phyloP scores from a whole-genome alignment of 2,113 vertebrate species.

The Rhynchomys soricoides region DNA sequence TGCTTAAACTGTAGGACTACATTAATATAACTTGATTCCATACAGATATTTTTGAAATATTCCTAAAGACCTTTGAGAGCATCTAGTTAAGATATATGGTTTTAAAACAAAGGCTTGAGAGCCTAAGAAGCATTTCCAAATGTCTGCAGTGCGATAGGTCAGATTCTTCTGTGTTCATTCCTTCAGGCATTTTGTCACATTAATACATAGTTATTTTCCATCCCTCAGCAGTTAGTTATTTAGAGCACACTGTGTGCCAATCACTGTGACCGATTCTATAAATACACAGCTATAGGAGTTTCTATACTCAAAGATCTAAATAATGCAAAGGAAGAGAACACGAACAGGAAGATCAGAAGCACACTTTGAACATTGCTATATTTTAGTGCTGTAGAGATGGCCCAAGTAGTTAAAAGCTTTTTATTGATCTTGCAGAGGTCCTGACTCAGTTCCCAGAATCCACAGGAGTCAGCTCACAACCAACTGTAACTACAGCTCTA shows the following conservation, averaged over 20 bases:
- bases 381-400: not conserved
- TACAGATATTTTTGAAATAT: constrained; percentile 39
- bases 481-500: not conserved
- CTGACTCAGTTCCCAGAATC: not conserved
- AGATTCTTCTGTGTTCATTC: not conserved
- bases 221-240: not conserved
- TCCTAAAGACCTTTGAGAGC: not conserved
- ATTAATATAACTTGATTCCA: constrained; percentile 37
- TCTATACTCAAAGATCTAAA: not conserved
- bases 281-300: not conserved
- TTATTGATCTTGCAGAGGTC: not conserved
- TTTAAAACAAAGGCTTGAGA: constrained; percentile 29
- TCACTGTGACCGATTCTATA: not conserved
- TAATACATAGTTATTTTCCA: not conserved
- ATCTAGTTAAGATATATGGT: not conserved
- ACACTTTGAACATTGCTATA: not conserved
- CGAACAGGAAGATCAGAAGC: not conserved
- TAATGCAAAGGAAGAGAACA: not conserved
- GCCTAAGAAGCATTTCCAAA: not conserved
- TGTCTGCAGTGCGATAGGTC: not conserved
- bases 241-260: not conserved
- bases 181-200: not conserved
- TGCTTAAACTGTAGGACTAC: not conserved
- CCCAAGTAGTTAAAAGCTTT: not conserved
- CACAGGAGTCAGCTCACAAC: not conserved